Percentiles rank a stretch among this genome's conserved stretches.
phyloP scores from a whole-genome alignment of 2,113 vertebrate species.

The Prinia subflava region DNA sequence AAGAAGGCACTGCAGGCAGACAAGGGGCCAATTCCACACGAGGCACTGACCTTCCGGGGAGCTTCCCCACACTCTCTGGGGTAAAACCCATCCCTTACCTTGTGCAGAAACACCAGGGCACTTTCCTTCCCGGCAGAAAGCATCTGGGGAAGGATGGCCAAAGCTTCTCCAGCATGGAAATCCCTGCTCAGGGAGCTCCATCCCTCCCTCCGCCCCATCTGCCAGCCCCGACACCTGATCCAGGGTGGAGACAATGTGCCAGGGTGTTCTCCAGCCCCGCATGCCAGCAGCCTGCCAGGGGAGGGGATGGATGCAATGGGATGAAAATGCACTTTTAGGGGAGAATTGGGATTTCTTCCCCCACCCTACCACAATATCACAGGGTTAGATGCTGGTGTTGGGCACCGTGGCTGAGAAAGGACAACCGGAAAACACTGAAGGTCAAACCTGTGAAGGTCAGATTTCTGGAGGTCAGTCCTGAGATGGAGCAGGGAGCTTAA shows the following conservation, averaged over 20 bases:
- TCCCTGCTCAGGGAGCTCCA: not conserved
- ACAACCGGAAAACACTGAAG: not conserved
- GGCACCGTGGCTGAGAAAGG: not conserved
- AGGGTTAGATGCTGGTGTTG: not conserved
- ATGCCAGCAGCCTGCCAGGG: not conserved
- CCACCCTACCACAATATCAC: not conserved
- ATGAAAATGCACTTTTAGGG: not conserved
- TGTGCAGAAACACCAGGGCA: not conserved
- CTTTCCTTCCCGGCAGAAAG: not conserved
- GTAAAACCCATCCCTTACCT: not conserved
- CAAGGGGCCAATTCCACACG: rapidly evolving
- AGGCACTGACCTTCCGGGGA: not conserved
- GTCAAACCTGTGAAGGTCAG: conserved; percentile 48
- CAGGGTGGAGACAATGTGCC: not conserved
- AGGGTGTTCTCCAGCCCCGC: rapidly evolving
- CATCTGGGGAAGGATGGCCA: not conserved
- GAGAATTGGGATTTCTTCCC: not conserved
- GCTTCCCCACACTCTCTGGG: not conserved
- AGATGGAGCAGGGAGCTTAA: not conserved
- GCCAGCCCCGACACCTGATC: rapidly evolving
- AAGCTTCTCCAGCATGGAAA: not conserved
- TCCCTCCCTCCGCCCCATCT: not conserved
- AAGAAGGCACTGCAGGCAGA: conserved; percentile 5
- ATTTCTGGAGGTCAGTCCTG: not conserved
- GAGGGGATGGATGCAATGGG: not conserved